phyloP scores from a whole-genome alignment of 1,140 invertebrate genomes.

The Ceratina australensis region DNA sequence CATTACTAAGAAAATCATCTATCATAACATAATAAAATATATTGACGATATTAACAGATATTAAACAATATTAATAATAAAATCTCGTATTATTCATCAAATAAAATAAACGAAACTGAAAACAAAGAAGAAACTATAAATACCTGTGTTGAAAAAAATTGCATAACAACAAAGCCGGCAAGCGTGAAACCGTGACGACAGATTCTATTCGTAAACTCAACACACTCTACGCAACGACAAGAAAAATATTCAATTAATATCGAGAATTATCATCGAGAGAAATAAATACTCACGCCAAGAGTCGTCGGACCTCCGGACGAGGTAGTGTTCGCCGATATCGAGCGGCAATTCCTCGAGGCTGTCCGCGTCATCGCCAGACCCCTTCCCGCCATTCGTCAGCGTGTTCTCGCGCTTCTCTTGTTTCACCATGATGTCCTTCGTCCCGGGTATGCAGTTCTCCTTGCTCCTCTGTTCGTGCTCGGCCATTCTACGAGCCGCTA shows the following conservation, averaged over 20 bases:
- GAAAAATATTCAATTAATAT: no score
- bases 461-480: slow-evolving; percentile 52
- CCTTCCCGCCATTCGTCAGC: slow-evolving; percentile 72
- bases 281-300: slow-evolving; percentile 88
- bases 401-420: slow-evolving; percentile 59
- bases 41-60: no score
- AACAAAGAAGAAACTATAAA: no score
- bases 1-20: no score
- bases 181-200: slow-evolving; percentile 18
- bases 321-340: slow-evolving; percentile 94
- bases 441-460: slow-evolving; percentile 34
- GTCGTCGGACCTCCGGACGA: slow-evolving; percentile 91
- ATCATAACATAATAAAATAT: no score
- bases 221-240: no score
- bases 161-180: slow-evolving; percentile 27
- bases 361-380: slow-evolving; percentile 84
- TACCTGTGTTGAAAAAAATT: no score
- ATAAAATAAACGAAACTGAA: no score
- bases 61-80: no score
- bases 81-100: no score
- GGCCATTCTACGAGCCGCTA: slow-evolving; percentile 45
- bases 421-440: slow-evolving; percentile 49
- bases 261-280: no score
- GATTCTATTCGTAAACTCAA: no score
- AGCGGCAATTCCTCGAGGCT: slow-evolving; percentile 86